phyloP scores from a whole-genome alignment of 2,797 vertebrate species.

The Chromobotia macracanthus region DNA sequence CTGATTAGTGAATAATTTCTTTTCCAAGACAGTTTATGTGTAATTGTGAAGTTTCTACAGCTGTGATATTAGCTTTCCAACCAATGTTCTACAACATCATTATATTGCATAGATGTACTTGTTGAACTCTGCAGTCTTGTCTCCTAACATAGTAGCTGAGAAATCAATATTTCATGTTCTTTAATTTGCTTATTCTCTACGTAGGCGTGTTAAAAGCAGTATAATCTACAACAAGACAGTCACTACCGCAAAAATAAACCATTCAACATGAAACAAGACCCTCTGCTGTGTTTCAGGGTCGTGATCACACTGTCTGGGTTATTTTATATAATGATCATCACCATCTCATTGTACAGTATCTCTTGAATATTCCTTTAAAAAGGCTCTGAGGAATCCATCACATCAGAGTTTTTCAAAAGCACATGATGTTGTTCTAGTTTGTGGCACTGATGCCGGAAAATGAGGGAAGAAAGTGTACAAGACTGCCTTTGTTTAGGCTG shows the following conservation, averaged over 20 bases:
- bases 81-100: neutral
- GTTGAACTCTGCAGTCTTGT: neutral
- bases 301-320: neutral
- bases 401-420: neutral
- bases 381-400: neutral
- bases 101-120: neutral
- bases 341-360: neutral
- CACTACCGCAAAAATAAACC: too few relatives aligned
- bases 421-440: neutral
- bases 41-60: neutral
- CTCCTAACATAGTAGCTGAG: neutral
- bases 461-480: neutral
- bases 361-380: neutral
- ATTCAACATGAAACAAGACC: too few relatives aligned
- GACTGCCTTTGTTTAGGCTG: neutral
- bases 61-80: neutral
- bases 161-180: neutral
- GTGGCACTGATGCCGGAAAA: neutral
- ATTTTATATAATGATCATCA: neutral
- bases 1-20: slow-evolving; percentile 17
- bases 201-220: neutral
- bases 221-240: too few relatives aligned
- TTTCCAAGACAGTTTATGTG: too few relatives aligned
- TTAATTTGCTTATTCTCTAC: neutral
- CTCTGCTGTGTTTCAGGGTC: neutral